Evolutionary conservation across 1,140 invertebrate species (phyloP), one percentile per base, ranked within the genome.

Genomic region (Drosophila lini): DNA sequence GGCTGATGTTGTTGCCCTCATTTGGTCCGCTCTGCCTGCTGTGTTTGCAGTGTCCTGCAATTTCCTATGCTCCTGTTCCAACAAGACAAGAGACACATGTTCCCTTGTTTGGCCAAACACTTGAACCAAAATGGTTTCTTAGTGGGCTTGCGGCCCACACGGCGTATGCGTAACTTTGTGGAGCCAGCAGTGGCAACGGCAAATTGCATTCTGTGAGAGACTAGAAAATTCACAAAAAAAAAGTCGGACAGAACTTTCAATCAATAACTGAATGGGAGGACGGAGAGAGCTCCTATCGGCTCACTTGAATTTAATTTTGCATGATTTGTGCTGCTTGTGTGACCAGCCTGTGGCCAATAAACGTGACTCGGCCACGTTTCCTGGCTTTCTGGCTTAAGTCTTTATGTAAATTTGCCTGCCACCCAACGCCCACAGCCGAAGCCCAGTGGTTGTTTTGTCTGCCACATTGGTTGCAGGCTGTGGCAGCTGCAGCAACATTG

Each of bases 341-440:
- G 73, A 53, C 62, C 74, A 77, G 74, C 47, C 61, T 88, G 84
- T 89, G 84, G 77, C 57, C 78, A 63, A 80, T 74, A 84, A 89
- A 88, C 84, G 77, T 89, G 84, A 84, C 84, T 84, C 77, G 78
- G 59, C 74, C 77, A 83, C 84, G 65, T 78, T 81, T 71, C 36
- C 64, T 75, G 68, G 69, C 74, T 83, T 84, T 59, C 70, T 44
- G 80, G 65, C 76, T 73, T 73, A 64, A 55, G 64, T 80, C 50
- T 68, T 55, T 79, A 86, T 82, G 75, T 69, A 82, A 86, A 88
- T 86, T 74, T 80, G 57, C 38, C 38, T 40, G 48, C 52, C 40
- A 48, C 41, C 74, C 53, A 42, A 9, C 6, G 25, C 5, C 48
- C 50, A 48, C 16, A 22, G 22, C 22, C 22, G 22, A 1, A 1